Conservation (phyloP, 2,113 vertebrate genomes). For the Vulpes vulpes region DNA sequence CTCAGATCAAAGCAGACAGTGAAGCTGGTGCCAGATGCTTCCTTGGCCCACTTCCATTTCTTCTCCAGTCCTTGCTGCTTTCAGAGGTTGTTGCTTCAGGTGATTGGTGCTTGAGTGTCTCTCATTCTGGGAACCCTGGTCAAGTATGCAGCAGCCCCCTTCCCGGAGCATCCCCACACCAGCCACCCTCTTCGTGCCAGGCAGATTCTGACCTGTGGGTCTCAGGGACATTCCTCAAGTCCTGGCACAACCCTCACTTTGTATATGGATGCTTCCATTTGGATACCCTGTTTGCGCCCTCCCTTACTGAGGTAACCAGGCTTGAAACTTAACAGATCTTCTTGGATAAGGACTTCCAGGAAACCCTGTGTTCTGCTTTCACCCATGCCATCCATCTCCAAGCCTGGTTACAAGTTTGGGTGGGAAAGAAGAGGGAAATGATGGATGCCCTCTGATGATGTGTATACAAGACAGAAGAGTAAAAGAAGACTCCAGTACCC, state of each 20-base stretch:
- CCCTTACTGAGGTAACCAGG: not conserved
- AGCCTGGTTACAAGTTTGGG: no score
- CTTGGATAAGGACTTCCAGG: not conserved
- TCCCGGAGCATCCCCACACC: not conserved
- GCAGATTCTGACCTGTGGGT: not conserved
- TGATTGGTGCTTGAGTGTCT: not conserved
- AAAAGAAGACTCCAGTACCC: no score
- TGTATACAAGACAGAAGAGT: not conserved
- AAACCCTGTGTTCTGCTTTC: no score
- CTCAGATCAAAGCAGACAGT: not conserved
- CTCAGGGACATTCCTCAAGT: rapidly evolving
- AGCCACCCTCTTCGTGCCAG: rapidly evolving
- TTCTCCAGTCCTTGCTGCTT: not conserved
- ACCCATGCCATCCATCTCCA: no score
- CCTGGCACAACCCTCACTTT: not conserved
- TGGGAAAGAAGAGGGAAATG: not conserved
- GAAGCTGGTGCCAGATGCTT: not conserved
- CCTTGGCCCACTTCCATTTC: not conserved
- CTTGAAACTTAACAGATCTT: not conserved
- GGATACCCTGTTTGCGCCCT: rapidly evolving
- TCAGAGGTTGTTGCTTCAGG: not conserved
- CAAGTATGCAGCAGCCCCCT: not conserved
- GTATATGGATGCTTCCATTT: no score
- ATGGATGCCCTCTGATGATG: rapidly evolving
- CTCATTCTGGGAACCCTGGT: not conserved